Conservation (phyloP, 2,113 vertebrate species). For the Benitochromis conjunctus region DNA sequence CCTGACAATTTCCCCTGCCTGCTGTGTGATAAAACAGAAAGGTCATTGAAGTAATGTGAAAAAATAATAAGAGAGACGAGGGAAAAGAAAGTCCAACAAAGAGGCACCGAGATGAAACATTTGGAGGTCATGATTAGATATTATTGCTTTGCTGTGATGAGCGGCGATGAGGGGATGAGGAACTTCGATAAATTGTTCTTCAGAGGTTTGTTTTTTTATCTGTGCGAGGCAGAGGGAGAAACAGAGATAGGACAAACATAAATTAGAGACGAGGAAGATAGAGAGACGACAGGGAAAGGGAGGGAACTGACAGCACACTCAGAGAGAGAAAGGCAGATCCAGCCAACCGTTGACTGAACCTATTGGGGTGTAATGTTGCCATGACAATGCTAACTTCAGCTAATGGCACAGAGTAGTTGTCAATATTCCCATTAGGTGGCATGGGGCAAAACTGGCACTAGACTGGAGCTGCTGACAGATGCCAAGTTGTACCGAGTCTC, state of each 20-base stretch:
- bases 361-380: not conserved
- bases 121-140: constrained; percentile 17
- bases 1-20: not conserved
- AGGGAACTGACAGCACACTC: not conserved
- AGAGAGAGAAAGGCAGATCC: not conserved
- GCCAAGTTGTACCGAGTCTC: not conserved
- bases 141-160: not conserved
- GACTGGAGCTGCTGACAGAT: constrained; percentile 3
- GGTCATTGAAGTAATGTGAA: not conserved
- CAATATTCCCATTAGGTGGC: not conserved
- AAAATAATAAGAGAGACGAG: not conserved
- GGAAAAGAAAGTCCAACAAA: constrained; percentile 9
- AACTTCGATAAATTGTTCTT: not conserved
- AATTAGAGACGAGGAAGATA: not conserved
- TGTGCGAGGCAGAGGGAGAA: not conserved
- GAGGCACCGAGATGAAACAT: not conserved
- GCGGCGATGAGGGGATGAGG: not conserved
- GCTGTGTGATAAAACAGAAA: constrained; percentile 16
- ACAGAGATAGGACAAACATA: not conserved
- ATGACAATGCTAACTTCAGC: not conserved
- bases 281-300: not conserved
- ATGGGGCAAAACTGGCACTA: not conserved
- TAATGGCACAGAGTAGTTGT: not conserved
- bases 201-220: not conserved
- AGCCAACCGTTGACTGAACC: not conserved